Base-by-base conservation (phyloP, 1,140 invertebrate genomes). In the Drosophila novamexicana region DNA sequence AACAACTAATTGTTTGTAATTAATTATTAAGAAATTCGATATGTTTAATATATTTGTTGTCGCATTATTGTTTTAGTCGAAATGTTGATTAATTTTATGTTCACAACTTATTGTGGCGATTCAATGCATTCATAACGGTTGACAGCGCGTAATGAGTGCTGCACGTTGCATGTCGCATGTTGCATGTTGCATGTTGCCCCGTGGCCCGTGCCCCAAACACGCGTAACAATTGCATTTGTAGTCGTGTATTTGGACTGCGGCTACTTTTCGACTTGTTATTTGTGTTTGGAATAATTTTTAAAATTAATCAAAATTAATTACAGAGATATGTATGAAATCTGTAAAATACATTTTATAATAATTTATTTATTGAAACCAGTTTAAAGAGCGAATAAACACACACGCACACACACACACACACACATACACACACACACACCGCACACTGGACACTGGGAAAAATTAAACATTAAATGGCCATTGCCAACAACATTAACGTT, bases 221-320 rank as follows among this genome's bases (percentile, higher is more conserved):
- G 1, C 50, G n/a, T 34, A 14, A n/a, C 52, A 59, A n/a, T 67
- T 34, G 57, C 66, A 69, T 12, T 36, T 59, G 64, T 29, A 44
- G 54, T 52, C 44, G 39, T 16, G 22, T 75, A 42, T 77, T 74
- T 67, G 69, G 45, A 69, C 54, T 81, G 77, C 36, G 64, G 69
- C 54, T 71, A 53, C 36, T 65, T 58, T 67, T 58, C 49, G 52
- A 65, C 49, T 77, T 62, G 61, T 34, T 90, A 70, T 90, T 85
- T 90, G 78, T 80, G 56, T 91, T 91, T 89, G 89, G 81, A 88
- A 88, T 88, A 85, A 91, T 82, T 91, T 91, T 89, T 82, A 91
- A 91, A 91, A 91, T 91, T 91, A 91, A 91, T 89, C 80, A 91
- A 91, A 91, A 91, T 91, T 91, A 91, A 91, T 91, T 89, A 91